Evolutionary conservation across 1,140 invertebrate species (phyloP).

Genomic region (Armadillidium nasatum): DNA sequence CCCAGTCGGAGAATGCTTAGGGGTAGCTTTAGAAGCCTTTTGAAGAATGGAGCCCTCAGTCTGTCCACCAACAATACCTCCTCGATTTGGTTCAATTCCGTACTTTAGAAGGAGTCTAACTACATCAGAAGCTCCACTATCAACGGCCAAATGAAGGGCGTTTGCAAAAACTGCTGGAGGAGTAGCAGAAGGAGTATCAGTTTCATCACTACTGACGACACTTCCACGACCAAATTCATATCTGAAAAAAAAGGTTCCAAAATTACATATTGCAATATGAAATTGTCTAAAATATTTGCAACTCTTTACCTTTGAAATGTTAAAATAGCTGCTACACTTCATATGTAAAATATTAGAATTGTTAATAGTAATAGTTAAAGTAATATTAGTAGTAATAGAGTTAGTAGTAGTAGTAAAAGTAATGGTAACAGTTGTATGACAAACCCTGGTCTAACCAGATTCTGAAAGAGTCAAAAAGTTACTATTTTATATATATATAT

Average conservation of each 20-base stretch:
- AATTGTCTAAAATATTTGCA: not conserved
- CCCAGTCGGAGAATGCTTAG: constrained; percentile 37
- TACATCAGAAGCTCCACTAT: constrained; percentile 57
- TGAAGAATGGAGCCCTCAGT: constrained; percentile 35
- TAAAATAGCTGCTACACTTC: too few relatives aligned
- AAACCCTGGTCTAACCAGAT: too few relatives aligned
- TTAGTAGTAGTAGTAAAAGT: too few relatives aligned
- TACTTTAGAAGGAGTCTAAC: constrained; percentile 55
- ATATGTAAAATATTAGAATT: too few relatives aligned
- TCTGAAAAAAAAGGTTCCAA: not conserved
- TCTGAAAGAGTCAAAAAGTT: too few relatives aligned
- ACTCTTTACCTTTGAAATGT: too few relatives aligned
- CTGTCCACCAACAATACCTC: constrained; percentile 48
- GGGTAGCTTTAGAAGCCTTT: constrained; percentile 43
- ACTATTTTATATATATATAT: too few relatives aligned
- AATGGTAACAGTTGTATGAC: too few relatives aligned
- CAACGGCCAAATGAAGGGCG: constrained; percentile 58
- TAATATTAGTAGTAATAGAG: too few relatives aligned
- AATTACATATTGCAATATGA: too few relatives aligned
- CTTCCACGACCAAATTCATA: constrained; percentile 30
- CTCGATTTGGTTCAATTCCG: constrained; percentile 57
- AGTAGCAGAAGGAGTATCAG: constrained; percentile 28
- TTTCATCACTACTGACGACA: constrained; percentile 46
- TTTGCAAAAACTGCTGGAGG: constrained; percentile 55
- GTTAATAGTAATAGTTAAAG: too few relatives aligned